Percentiles rank a stretch among this genome's conserved stretches.
Evolutionary conservation across 2,113 vertebrate species (phyloP).

Genomic region (Epinephelus moara): DNA sequence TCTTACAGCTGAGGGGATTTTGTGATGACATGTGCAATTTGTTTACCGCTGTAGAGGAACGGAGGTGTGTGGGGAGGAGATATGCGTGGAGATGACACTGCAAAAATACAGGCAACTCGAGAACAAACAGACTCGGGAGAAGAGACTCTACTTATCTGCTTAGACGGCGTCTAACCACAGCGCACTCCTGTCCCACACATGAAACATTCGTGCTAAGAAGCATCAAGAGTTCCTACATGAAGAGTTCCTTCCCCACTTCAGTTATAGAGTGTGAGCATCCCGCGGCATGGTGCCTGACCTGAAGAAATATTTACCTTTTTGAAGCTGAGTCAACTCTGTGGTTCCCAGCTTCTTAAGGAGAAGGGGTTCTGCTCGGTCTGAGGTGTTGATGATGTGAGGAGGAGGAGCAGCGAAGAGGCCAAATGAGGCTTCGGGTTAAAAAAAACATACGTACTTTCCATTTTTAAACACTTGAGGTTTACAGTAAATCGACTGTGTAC

Average conservation of each 20-base stretch:
- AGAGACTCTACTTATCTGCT: not conserved
- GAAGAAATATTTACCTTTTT: slow-evolving; percentile 51
- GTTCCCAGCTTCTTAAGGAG: slow-evolving; percentile 2
- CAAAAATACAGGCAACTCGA: not conserved
- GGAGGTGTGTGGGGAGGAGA: slow-evolving; percentile 1
- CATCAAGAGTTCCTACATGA: not conserved
- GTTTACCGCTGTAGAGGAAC: slow-evolving; percentile 16
- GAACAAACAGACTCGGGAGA: not conserved
- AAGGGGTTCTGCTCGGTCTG: not conserved
- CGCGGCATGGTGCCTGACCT: slow-evolving; percentile 19
- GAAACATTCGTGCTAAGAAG: not conserved
- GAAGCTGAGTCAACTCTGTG: slow-evolving; percentile 41
- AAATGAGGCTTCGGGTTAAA: slow-evolving; percentile 9
- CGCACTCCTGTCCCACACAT: not conserved
- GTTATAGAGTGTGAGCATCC: slow-evolving; percentile 40
- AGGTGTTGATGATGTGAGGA: slow-evolving; percentile 38
- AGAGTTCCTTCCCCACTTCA: slow-evolving; percentile 24
- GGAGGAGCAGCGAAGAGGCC: not conserved
- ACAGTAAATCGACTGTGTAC: not conserved
- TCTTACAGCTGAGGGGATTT: slow-evolving; percentile 11
- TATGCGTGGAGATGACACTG: slow-evolving; percentile 9
- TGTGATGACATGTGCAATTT: slow-evolving; percentile 25
- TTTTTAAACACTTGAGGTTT: slow-evolving; percentile 36
- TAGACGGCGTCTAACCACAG: not conserved
- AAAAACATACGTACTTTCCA: not conserved